phyloP scores from a whole-genome alignment of 2,113 vertebrate genomes.

The Steatornis caripensis region DNA sequence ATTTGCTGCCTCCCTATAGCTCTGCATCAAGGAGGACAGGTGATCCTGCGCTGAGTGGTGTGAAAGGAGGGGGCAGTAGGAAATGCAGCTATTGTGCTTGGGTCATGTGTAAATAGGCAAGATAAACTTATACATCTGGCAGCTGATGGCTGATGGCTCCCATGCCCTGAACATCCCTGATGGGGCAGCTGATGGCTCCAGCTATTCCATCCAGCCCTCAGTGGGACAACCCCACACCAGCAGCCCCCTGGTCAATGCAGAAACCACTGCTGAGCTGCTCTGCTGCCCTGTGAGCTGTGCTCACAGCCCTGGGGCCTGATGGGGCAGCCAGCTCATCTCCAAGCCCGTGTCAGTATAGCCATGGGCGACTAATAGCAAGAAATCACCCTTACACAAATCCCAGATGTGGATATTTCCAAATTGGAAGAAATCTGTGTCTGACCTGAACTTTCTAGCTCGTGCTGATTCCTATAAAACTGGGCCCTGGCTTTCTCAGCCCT shows the following conservation, averaged over 20 bases:
- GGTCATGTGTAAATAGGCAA: background rate
- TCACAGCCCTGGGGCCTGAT: background rate
- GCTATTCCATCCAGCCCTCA: background rate
- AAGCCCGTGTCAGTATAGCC: background rate
- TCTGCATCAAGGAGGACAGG: background rate
- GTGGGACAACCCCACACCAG: background rate
- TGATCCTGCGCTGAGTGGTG: background rate
- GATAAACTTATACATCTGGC: background rate
- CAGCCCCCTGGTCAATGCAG: background rate
- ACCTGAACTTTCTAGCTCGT: background rate
- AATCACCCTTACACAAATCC: background rate
- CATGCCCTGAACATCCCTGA: background rate
- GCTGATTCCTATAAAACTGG: background rate
- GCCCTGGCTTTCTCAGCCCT: background rate
- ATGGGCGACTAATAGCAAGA: background rate
- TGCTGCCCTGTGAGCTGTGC: background rate
- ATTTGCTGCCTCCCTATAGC: fast-evolving
- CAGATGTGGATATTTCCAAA: background rate
- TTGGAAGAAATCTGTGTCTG: background rate
- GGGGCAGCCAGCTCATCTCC: background rate
- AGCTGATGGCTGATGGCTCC: background rate
- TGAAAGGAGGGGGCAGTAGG: background rate
- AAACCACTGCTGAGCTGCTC: background rate
- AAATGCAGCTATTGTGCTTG: background rate
- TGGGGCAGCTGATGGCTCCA: background rate